Conservation (phyloP, 2,797 vertebrate species). For the Anas flavirostris region DNA sequence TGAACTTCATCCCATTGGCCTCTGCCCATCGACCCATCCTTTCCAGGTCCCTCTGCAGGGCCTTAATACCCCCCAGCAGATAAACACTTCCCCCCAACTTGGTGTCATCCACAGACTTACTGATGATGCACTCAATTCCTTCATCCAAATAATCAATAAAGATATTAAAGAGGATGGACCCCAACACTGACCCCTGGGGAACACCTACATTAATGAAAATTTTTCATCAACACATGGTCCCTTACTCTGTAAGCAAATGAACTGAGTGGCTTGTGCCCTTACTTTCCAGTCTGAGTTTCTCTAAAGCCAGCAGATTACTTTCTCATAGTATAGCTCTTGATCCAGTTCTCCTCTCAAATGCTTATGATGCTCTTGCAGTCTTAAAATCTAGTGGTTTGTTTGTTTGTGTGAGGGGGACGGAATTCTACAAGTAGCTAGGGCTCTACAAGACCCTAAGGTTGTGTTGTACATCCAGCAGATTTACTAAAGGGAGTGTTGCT, state of each 20-base stretch:
- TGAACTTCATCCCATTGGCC: too few relatives aligned
- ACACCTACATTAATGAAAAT: not conserved
- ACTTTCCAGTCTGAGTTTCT: not conserved
- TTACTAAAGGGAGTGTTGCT: not conserved
- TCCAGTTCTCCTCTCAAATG: not conserved
- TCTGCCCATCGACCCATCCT: too few relatives aligned
- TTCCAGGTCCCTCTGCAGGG: too few relatives aligned
- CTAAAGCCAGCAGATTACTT: not conserved
- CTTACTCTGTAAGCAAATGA: not conserved
- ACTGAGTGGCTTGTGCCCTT: not conserved
- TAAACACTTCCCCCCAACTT: too few relatives aligned
- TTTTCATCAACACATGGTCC: not conserved
- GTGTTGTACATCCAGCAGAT: fast-evolving
- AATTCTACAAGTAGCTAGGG: not conserved
- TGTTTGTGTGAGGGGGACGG: not conserved
- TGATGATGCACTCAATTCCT: too few relatives aligned
- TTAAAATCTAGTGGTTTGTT: not conserved
- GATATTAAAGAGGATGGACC: too few relatives aligned
- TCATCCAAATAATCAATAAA: too few relatives aligned
- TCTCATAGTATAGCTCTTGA: not conserved
- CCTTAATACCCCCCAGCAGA: too few relatives aligned
- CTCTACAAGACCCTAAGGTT: not conserved
- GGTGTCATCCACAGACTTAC: too few relatives aligned
- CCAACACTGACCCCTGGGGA: too few relatives aligned
- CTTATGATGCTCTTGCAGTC: not conserved